Evolutionary conservation across 92 coral and sea anemone genomes (phyloP), one percentile per base, ranked within the genome.

Genomic region (Epizoanthus stellaris): DNA sequence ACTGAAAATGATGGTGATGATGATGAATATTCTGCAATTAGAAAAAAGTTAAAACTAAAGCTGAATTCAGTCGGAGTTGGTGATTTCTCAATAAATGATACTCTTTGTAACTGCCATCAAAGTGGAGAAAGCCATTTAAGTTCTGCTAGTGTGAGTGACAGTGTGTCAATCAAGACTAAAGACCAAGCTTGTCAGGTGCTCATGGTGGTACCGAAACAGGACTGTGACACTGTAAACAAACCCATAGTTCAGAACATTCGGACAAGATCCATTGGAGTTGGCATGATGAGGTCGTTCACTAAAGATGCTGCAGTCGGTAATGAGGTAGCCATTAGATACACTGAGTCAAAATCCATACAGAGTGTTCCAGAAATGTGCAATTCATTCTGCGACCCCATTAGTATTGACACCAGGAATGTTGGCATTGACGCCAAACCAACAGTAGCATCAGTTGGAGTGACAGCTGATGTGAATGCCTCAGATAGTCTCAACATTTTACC

Each of bases 191-290:
- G 60, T 45, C 72, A 40, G 61, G 20, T 14, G 11, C 19, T 43
- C 10, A 43, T 79, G 19, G 73, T 20, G 3, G 40, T 38, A 19
- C 83, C 72, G 66, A 49, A 62, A 79, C 61, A 79, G 45, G 61
- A 43, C 25, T 8, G 14, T 45, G 72, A 19, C 25, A 21, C 15
- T 11, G 61, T 40, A 45, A 1, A 5, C 11, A 62, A 79, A 61
- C 39, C 73, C 10, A 6, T 77, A 12, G 49, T 3, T 58, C 71
- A 34, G 2, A 64, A 62, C 17, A 89, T 93, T 20, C 70, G 88
- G 64, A 92, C 99, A 47, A 88, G 98, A 73, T 96, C 98, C 0
- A 87, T 96, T 54, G 99, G 99, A 45, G 98, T 97, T 62, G 99
- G 98, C 15, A 92, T 90, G 93, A 94, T 94, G 88, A 80, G 93